Percentiles rank a stretch among this genome's conserved stretches.
phyloP scores from a whole-genome alignment of 2,888 invertebrate genomes.

The Drosophila trichaetosa region DNA sequence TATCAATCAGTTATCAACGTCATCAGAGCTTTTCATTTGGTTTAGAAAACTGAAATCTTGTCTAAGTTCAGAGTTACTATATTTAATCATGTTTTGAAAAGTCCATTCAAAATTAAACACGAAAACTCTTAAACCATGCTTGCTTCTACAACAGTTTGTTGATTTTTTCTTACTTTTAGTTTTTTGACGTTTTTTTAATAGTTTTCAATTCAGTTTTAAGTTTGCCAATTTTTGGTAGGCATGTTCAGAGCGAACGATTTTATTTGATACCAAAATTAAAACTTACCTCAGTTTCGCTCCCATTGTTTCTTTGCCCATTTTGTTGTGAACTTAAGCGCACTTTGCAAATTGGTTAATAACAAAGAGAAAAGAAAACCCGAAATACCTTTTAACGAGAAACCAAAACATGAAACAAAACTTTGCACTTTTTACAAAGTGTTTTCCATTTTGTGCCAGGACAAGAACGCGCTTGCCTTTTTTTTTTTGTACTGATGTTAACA shows the following conservation, averaged over 20 bases:
- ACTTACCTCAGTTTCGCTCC: conserved; percentile 1
- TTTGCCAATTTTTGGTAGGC: not conserved
- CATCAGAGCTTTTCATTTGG: not conserved
- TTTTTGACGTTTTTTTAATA: not conserved
- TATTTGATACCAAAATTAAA: conserved; percentile 10
- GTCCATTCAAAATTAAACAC: not conserved
- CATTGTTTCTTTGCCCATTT: conserved; percentile 1
- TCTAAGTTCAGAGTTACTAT: not conserved
- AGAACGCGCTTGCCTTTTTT: conserved; percentile 28
- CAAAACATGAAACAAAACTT: conserved; percentile 70
- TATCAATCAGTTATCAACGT: not conserved
- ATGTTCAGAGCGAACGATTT: not conserved
- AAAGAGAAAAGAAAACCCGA: conserved; percentile 54
- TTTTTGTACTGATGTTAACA: conserved; percentile 60
- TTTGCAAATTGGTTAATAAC: conserved; percentile 76
- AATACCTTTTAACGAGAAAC: conserved; percentile 64
- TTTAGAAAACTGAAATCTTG: not conserved
- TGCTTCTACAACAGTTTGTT: not conserved
- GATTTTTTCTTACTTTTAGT: not conserved
- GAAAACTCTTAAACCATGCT: not conserved
- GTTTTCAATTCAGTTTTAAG: not conserved
- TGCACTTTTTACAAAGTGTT: conserved; percentile 62
- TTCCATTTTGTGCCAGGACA: conserved; percentile 38
- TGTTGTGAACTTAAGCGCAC: conserved; percentile 73
- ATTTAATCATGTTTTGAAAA: not conserved